These are phyloP conservation scores for Formica aserva DNA, from an alignment of 2,888 invertebrate species.

Conservation along the genomic window DNA sequence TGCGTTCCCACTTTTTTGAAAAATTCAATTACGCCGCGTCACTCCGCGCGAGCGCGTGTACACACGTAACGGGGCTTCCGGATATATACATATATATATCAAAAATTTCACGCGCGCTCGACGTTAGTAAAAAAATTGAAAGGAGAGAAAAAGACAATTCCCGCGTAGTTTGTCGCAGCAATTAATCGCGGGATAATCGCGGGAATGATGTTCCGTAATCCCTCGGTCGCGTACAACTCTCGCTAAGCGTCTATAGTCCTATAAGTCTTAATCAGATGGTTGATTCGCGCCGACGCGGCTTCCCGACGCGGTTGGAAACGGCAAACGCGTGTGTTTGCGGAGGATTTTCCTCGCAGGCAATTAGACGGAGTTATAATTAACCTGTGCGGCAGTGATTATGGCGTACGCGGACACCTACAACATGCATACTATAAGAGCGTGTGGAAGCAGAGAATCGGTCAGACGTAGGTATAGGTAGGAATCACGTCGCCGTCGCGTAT, in stretches of 20 bases:
- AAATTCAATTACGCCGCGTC: conserved; percentile 54
- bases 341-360: conserved; percentile 60
- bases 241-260: background rate
- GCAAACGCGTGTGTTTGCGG: conserved; percentile 44
- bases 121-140: background rate
- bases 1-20: conserved; percentile 49
- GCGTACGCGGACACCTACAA: conserved; percentile 33
- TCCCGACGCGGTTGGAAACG: background rate
- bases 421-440: conserved; percentile 17
- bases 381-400: conserved; percentile 62
- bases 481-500: conserved; percentile 46
- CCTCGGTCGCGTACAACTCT: conserved; percentile 10
- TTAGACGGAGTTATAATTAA: conserved; percentile 73
- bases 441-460: conserved; percentile 53
- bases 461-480: conserved; percentile 50
- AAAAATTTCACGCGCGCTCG: conserved; percentile 15
- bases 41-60: conserved; percentile 9
- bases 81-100: background rate
- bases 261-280: conserved; percentile 45
- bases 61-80: conserved; percentile 25
- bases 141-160: background rate
- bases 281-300: conserved; percentile 28
- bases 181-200: conserved; percentile 7
- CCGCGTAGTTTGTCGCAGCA: background rate
- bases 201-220: background rate